Percentiles rank a stretch among this genome's conserved stretches.
These are phyloP conservation scores for Ophraella communa DNA, from an alignment of 2,888 invertebrate genomes.

Conservation along the genomic window DNA sequence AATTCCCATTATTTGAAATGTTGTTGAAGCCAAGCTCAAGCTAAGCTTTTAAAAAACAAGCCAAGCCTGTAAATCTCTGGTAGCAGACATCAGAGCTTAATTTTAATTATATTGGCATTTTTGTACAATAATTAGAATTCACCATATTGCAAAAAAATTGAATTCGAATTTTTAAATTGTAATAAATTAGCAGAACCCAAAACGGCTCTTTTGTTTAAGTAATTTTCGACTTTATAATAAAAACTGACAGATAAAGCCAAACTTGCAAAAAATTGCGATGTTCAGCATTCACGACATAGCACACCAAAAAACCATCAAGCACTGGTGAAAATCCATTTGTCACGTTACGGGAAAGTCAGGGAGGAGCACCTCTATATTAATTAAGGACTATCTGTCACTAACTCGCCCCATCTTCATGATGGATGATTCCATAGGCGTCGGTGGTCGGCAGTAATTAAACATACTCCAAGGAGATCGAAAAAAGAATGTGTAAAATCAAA, in stretches of 20 bases:
- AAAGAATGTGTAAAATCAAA: neutral
- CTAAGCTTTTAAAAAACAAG: too few species aligned
- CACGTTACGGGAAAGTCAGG: constrained; percentile 54
- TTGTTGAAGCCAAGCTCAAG: too few species aligned
- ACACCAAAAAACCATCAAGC: constrained; percentile 12
- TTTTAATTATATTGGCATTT: too few species aligned
- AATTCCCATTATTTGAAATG: too few species aligned
- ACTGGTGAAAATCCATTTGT: constrained; percentile 33
- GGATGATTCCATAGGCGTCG: constrained; percentile 55
- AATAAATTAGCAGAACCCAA: too few species aligned
- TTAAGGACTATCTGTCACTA: constrained; percentile 60
- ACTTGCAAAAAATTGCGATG: neutral
- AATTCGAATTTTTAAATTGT: too few species aligned
- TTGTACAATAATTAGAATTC: too few species aligned
- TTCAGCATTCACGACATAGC: constrained; percentile 2
- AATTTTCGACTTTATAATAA: neutral
- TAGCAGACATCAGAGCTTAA: too few species aligned
- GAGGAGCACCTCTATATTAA: constrained; percentile 59
- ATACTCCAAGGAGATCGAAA: neutral
- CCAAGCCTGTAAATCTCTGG: too few species aligned
- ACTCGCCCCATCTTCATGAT: constrained; percentile 56
- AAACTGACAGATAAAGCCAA: neutral
- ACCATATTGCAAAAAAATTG: too few species aligned
- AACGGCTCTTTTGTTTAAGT: neutral
- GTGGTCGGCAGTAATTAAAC: neutral